Conservation (phyloP, 2,888 invertebrate genomes). For the Mantis religiosa region DNA sequence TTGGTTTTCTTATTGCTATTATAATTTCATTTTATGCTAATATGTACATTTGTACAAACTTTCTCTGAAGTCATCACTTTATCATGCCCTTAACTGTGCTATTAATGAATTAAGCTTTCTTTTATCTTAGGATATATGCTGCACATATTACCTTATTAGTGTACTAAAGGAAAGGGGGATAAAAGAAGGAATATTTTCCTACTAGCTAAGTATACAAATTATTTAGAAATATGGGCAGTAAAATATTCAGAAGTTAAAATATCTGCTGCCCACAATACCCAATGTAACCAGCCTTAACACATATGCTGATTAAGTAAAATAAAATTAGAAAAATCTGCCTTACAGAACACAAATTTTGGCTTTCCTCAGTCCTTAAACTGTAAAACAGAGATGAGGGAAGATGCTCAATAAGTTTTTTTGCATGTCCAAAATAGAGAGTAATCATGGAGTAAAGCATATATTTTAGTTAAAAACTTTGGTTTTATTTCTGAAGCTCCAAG, state of each 20-base stretch:
- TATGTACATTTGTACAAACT: not conserved
- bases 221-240: not conserved
- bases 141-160: not conserved
- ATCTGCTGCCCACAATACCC: not conserved
- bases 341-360: not conserved
- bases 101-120: not conserved
- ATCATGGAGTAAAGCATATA: not conserved
- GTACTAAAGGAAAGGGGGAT: not conserved
- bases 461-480: not conserved
- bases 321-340: not conserved
- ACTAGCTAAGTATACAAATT: not conserved
- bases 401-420: not conserved
- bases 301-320: not conserved
- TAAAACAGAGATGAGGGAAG: not conserved
- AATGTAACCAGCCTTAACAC: not conserved
- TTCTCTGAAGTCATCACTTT: not conserved
- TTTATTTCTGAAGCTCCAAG: not conserved
- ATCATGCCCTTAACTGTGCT: not conserved
- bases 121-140: not conserved
- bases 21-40: not conserved
- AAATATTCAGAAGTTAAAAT: not conserved
- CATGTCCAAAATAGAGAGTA: not conserved
- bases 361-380: not conserved
- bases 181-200: not conserved
- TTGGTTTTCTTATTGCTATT: not conserved